Conservation (phyloP, 2,888 invertebrate genomes). For the Clanis bilineata region DNA sequence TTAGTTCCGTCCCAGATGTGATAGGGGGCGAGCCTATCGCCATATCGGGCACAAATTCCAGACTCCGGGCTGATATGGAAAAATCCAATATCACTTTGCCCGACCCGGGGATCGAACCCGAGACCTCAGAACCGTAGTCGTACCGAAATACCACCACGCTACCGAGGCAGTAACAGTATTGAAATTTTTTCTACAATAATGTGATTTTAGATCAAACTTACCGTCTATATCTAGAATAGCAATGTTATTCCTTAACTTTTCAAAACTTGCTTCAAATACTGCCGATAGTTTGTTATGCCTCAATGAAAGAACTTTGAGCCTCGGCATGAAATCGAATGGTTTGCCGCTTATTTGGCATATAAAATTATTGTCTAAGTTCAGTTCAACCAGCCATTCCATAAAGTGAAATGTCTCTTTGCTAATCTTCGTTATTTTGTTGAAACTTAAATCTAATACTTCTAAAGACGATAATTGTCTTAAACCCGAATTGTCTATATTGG, state of each 20-base stretch:
- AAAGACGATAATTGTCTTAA: slow-evolving; percentile 87
- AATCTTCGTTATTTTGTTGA: slow-evolving; percentile 87
- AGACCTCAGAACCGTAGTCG: no score
- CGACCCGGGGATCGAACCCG: no score
- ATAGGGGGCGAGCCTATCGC: no score
- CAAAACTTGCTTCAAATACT: slow-evolving; percentile 88
- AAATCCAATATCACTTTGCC: no score
- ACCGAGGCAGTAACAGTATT: neutral
- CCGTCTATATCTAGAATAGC: slow-evolving; percentile 93
- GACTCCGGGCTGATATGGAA: no score
- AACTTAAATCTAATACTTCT: slow-evolving; percentile 92
- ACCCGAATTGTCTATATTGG: slow-evolving; percentile 88
- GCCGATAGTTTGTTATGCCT: slow-evolving; percentile 89
- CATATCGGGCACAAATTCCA: no score
- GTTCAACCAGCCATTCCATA: slow-evolving; percentile 93
- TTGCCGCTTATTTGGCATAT: slow-evolving; percentile 91
- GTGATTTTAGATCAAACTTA: slow-evolving; percentile 54
- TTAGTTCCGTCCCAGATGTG: no score
- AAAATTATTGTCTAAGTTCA: slow-evolving; percentile 92
- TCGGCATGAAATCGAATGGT: slow-evolving; percentile 92
- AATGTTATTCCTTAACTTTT: slow-evolving; percentile 89
- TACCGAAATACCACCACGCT: no score
- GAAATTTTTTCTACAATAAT: neutral
- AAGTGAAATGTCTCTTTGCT: slow-evolving; percentile 86
- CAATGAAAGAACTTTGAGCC: slow-evolving; percentile 90